A percentile compares a stretch with the other conserved stretches of the same genome.
Evolutionary conservation across 2,113 vertebrate genomes (phyloP).

Genomic region (Poicephalus gulielmi): DNA sequence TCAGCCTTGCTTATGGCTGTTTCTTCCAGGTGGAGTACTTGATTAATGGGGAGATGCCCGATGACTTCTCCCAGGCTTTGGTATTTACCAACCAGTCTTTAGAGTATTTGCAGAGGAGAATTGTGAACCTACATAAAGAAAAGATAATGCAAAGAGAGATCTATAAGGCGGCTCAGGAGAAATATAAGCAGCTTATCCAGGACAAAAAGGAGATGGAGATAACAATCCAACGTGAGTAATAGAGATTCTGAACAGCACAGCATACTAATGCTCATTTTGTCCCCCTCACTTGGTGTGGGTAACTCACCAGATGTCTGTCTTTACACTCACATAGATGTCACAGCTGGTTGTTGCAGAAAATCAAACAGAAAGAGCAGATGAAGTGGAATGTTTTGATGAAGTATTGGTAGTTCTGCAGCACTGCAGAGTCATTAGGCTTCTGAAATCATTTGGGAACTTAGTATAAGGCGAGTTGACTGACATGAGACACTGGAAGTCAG

Average conservation of each 20-base stretch:
- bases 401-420: background rate
- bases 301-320: background rate
- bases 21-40: constrained; percentile 82
- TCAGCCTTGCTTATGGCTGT: background rate
- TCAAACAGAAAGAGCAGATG: background rate
- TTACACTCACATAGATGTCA: background rate
- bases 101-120: constrained; percentile 75
- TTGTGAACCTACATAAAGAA: constrained; percentile 79
- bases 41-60: constrained; percentile 68
- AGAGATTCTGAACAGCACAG: background rate
- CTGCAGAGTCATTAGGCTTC: background rate
- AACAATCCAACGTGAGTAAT: constrained; percentile 77
- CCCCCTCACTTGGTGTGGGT: background rate
- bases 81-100: constrained; percentile 80
- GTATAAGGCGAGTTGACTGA: background rate
- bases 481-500: background rate
- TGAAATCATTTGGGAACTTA: background rate
- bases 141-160: constrained; percentile 78
- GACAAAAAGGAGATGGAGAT: constrained; percentile 80
- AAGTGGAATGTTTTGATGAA: background rate
- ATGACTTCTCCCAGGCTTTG: constrained; percentile 79
- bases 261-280: background rate
- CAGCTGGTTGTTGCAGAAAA: background rate
- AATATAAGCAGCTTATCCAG: constrained; percentile 76
- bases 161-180: constrained; percentile 75